Base-by-base conservation (phyloP, 2,888 invertebrate genomes). In the Psylliodes chrysocephalus region DNA sequence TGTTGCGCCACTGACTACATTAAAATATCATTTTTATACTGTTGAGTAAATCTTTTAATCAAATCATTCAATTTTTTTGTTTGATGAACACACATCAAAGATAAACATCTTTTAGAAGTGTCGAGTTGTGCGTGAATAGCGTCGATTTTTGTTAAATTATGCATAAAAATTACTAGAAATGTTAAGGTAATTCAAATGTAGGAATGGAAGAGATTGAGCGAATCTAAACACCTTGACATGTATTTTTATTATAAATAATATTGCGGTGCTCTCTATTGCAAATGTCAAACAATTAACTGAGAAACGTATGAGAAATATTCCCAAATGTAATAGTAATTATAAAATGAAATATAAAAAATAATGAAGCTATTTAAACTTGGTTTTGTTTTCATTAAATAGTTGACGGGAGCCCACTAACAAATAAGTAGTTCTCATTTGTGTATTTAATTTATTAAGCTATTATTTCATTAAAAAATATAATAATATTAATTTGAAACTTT, bases 151-250 rank as follows among this genome's bases (percentile, higher is more conserved):
- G 30, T 49, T 49, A 49, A 49, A 49, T 49, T 14, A 49, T 3
- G 15, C 44, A n/a, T 17, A 28, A 49, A 49, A 49, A 52, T n/a
- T 22, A 14, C 33, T n/a, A 33, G 15, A 56, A 56, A 56, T 56
- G 56, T 56, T 56, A 35, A 56, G 56, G 56, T 56, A 25, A 56
- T 17, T 49, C 15, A 15, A 49, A 49, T 49, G 28, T 28, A 18
- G 18, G 42, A 18, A 42, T 42, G 14, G 6, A 4, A 33, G 2
- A n/a, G 35, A 35, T 35, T 46, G 22, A 46, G 14, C 8, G n/a
- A 44, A 12, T 46, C 4, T 25, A 55, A 47, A 33, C 33, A 47
- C 56, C 56, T 56, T 56, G 56, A 56, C 56, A 56, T 25, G 22
- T 47, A 30, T 52, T 38, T 42, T 35, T 38, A 38, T 51, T 18